These are phyloP conservation scores for Aspiorhynchus laticeps DNA, from an alignment of 2,113 vertebrate genomes.

Conservation along the genomic window DNA sequence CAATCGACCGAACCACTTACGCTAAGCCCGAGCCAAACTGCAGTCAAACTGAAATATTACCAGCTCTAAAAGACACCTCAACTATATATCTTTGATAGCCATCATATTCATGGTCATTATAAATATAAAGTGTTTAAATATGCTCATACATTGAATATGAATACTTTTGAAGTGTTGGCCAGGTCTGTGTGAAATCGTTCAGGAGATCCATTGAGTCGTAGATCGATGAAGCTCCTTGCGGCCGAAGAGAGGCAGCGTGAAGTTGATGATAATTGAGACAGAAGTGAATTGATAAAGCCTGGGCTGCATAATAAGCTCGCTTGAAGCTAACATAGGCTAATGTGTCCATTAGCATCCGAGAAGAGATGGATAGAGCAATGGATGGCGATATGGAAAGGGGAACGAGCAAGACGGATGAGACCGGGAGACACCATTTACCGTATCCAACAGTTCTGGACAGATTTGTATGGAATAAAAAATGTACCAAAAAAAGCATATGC, in stretches of 20 bases:
- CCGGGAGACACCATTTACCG: not conserved
- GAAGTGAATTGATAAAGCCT: slow-evolving; percentile 74
- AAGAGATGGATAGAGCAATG: slow-evolving; percentile 34
- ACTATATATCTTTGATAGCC: not conserved
- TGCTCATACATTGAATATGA: slow-evolving; percentile 11
- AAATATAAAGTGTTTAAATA: slow-evolving; percentile 23
- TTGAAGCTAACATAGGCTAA: slow-evolving; percentile 67
- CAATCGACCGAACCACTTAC: slow-evolving; percentile 21
- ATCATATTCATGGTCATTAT: slow-evolving; percentile 19
- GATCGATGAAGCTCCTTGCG: slow-evolving; percentile 9
- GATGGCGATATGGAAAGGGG: slow-evolving; percentile 5
- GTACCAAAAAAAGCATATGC: not conserved
- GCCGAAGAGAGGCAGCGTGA: slow-evolving; percentile 25
- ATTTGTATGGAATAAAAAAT: not conserved
- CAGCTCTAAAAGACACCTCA: slow-evolving; percentile 6
- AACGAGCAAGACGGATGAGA: not conserved
- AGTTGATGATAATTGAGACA: slow-evolving; percentile 67
- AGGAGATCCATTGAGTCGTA: slow-evolving; percentile 29
- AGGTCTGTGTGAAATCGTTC: slow-evolving; percentile 7
- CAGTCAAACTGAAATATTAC: slow-evolving; percentile 16
- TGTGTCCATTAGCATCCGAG: slow-evolving; percentile 68
- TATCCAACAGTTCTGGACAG: not conserved
- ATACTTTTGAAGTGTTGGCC: not conserved
- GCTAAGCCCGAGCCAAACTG: not conserved
- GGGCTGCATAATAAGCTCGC: slow-evolving; percentile 67